Conservation (phyloP, 2,113 vertebrate genomes). For the Carlito syrichta region DNA sequence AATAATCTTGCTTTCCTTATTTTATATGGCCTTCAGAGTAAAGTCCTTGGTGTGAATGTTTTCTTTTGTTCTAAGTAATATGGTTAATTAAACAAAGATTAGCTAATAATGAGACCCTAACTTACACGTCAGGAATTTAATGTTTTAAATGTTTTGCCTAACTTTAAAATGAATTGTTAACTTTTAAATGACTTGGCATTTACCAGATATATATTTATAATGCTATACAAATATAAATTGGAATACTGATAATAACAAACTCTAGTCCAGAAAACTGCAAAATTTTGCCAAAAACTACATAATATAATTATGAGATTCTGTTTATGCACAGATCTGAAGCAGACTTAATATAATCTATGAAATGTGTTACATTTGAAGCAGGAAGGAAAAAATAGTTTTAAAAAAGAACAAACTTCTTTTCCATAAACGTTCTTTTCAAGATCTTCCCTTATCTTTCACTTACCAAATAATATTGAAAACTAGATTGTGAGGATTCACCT, state of each 20-base stretch:
- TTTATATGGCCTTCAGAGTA: not conserved
- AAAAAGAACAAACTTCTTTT: constrained; percentile 40
- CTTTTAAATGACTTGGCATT: constrained; percentile 45
- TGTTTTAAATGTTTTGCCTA: constrained; percentile 33
- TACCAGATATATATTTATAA: not conserved
- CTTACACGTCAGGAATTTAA: constrained; percentile 33
- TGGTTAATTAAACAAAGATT: constrained; percentile 37
- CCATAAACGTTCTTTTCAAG: constrained; percentile 59
- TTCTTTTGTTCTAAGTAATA: constrained; percentile 5
- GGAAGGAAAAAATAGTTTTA: constrained; percentile 48
- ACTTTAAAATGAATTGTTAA: constrained; percentile 39
- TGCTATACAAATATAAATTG: constrained; percentile 44
- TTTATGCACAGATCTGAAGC: constrained; percentile 53
- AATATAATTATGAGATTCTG: constrained; percentile 31
- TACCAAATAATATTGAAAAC: constrained; percentile 62
- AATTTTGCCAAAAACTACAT: constrained; percentile 48
- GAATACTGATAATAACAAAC: constrained; percentile 1
- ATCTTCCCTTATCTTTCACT: constrained; percentile 12
- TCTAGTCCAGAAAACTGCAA: constrained; percentile 54
- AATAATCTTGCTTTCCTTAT: constrained; percentile 36
- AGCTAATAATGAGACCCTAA: constrained; percentile 28
- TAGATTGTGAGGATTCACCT: constrained; percentile 63
- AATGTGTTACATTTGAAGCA: constrained; percentile 52
- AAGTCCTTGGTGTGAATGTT: not conserved
- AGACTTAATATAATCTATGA: constrained; percentile 46